Conservation (phyloP, 2,888 invertebrate genomes). For the Papilio demoleus region DNA sequence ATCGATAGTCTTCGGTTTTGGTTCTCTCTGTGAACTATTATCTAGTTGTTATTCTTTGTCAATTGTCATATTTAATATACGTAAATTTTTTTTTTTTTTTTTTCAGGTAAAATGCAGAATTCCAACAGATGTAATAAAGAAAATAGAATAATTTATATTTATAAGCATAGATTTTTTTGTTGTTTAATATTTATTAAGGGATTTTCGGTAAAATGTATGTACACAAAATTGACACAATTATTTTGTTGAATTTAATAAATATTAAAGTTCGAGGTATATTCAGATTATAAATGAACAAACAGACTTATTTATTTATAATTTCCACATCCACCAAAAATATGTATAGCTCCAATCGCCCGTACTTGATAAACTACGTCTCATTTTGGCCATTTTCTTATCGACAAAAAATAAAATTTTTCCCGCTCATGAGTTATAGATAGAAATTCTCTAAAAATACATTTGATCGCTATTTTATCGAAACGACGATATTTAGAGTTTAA, state of each 20-base stretch:
- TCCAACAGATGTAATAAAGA: not conserved
- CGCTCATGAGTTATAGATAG: no score
- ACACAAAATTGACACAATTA: not conserved
- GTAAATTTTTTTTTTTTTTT: not conserved
- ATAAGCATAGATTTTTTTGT: not conserved
- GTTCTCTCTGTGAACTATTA: no score
- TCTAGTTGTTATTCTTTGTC: no score
- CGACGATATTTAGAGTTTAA: no score
- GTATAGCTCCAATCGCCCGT: no score
- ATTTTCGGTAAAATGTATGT: not conserved
- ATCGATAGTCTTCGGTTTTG: no score
- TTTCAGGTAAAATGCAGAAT: conserved; percentile 4
- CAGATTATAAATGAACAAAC: not conserved
- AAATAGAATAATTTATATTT: not conserved
- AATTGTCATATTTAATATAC: no score
- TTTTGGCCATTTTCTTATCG: no score
- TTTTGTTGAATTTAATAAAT: conserved; percentile 1
- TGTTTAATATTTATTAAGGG: not conserved
- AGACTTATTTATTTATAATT: not conserved
- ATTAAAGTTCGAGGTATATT: not conserved
- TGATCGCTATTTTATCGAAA: no score
- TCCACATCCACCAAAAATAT: not conserved
- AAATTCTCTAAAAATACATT: no score
- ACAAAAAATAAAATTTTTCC: no score
- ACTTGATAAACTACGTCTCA: no score